These are phyloP conservation scores for Rhinichthys osculus DNA, from an alignment of 2,797 vertebrate species.

Conservation along the genomic window DNA sequence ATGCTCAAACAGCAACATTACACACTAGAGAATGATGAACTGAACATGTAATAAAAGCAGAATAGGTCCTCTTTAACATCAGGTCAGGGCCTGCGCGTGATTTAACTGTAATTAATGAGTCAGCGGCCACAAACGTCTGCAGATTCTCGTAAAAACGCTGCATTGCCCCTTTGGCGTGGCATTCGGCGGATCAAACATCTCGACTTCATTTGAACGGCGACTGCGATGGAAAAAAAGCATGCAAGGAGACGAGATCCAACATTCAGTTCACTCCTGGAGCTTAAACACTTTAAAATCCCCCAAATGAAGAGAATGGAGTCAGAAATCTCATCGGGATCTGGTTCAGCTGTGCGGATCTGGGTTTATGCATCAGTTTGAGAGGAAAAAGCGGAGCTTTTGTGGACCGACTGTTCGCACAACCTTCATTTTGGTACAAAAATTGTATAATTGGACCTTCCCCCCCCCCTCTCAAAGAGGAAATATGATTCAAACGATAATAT, in stretches of 20 bases:
- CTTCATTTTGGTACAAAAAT: constrained; percentile 19
- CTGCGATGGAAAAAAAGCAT: not conserved
- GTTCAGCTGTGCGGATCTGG: not conserved
- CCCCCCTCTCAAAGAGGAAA: constrained; percentile 12
- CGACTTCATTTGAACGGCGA: not conserved
- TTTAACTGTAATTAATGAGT: not conserved
- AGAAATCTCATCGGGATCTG: not conserved
- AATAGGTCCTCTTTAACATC: not conserved
- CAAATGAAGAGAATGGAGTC: not conserved
- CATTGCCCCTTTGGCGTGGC: not conserved
- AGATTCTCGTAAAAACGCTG: not conserved
- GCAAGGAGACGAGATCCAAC: not conserved
- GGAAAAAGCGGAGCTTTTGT: not conserved
- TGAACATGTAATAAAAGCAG: not conserved
- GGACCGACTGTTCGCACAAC: constrained; percentile 2
- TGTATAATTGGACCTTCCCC: not conserved
- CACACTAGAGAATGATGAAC: not conserved
- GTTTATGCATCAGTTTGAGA: not conserved
- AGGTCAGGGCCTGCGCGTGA: not conserved
- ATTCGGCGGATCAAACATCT: not conserved
- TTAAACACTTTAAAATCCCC: not conserved
- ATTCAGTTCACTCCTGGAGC: not conserved
- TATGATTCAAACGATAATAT: not conserved
- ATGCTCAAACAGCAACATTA: not conserved
- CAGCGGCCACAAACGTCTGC: not conserved